Percentiles rank a stretch among this genome's conserved stretches.
These are phyloP conservation scores for Papilio protenor DNA, from an alignment of 2,888 invertebrate species.

Conservation along the genomic window DNA sequence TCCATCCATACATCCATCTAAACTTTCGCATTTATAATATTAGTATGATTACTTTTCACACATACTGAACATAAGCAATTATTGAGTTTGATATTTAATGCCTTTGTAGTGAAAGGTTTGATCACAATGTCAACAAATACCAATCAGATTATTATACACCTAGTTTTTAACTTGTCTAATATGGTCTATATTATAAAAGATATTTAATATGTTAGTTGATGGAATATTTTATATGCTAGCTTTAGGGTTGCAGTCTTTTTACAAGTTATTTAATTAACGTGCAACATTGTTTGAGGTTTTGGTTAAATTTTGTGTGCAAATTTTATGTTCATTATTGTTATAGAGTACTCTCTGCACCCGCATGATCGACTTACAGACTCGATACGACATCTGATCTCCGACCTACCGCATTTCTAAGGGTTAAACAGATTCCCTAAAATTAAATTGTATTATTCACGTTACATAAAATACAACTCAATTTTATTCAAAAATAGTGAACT, in stretches of 20 bases:
- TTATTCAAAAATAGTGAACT: neutral
- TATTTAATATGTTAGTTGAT: neutral
- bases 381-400: conserved; percentile 39
- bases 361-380: conserved; percentile 37
- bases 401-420: conserved; percentile 43
- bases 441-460: neutral
- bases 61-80: no score
- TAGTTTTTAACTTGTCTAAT: no score
- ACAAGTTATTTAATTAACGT: neutral
- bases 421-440: conserved; percentile 31
- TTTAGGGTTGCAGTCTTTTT: neutral
- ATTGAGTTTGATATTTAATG: no score
- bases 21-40: no score
- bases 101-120: no score
- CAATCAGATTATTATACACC: no score
- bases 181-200: no score
- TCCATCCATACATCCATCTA: no score
- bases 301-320: conserved; percentile 5
- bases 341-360: conserved; percentile 32
- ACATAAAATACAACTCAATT: neutral
- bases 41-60: no score
- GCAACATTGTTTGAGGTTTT: neutral
- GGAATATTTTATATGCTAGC: neutral
- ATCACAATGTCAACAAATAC: no score
- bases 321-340: conserved; percentile 18